Percentiles rank a stretch among this genome's conserved stretches.
These are phyloP conservation scores for Propithecus deckenii DNA, from an alignment of 2,797 vertebrate species.

Conservation along the genomic window DNA sequence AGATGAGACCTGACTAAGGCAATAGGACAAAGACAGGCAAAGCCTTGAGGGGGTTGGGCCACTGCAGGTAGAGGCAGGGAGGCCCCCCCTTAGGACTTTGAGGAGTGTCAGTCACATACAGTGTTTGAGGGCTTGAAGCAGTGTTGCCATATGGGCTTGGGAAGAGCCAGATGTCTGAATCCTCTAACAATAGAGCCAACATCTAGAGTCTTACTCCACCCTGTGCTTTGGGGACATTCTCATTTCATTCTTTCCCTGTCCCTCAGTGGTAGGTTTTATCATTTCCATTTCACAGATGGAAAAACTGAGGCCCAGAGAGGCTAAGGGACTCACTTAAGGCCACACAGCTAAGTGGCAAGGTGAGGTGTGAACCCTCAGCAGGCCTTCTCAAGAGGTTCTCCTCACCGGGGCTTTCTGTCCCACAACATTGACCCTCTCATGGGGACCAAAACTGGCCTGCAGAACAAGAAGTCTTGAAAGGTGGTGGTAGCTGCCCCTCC, in stretches of 20 bases:
- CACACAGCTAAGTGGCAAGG: background rate
- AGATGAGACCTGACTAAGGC: background rate
- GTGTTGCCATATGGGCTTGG: background rate
- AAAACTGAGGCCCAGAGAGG: background rate
- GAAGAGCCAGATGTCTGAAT: background rate
- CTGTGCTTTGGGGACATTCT: background rate
- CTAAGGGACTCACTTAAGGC: background rate
- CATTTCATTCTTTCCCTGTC: background rate
- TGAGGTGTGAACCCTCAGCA: background rate
- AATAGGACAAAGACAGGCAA: background rate
- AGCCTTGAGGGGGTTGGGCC: background rate
- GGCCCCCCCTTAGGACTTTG: background rate
- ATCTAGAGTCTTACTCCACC: background rate
- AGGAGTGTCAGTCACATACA: background rate
- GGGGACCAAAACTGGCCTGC: background rate
- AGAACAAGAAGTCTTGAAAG: background rate
- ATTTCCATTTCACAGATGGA: background rate
- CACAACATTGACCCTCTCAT: rapidly evolving
- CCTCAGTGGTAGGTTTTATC: background rate
- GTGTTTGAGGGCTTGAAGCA: background rate
- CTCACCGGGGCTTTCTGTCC: background rate
- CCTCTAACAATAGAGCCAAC: background rate
- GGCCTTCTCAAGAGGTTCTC: background rate
- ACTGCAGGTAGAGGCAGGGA: background rate
- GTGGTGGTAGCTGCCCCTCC: background rate